A percentile compares a stretch with the other conserved stretches of the same genome.
phyloP scores from a whole-genome alignment of 2,113 vertebrate genomes.

The Gymnogyps californianus region DNA sequence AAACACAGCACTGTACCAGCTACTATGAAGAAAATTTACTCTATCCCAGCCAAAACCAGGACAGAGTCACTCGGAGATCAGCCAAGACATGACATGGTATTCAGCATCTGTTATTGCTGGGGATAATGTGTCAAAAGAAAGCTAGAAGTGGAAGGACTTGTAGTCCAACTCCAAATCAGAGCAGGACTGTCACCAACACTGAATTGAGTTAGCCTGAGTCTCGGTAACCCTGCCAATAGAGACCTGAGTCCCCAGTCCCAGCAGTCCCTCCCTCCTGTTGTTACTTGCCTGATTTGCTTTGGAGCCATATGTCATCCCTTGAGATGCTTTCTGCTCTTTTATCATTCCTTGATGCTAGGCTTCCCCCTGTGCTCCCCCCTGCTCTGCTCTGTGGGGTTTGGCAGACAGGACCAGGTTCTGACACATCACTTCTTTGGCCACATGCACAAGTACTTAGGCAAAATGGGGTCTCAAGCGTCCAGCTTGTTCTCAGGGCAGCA shows the following conservation, averaged over 20 bases:
- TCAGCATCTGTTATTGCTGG: background rate
- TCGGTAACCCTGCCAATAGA: background rate
- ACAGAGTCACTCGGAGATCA: background rate
- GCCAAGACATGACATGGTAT: background rate
- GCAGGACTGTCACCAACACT: background rate
- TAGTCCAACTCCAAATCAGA: background rate
- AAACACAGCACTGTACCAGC: too few relatives aligned
- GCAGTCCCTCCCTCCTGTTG: background rate
- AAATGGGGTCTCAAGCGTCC: background rate
- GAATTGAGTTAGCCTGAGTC: background rate
- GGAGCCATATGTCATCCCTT: background rate
- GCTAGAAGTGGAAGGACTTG: background rate
- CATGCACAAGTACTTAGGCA: background rate
- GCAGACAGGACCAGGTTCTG: background rate
- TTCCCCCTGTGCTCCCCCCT: background rate
- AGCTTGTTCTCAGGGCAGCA: background rate
- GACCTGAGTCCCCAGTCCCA: background rate
- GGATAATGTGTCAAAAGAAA: background rate
- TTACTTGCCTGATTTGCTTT: background rate
- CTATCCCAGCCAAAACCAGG: too few relatives aligned
- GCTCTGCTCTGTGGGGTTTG: background rate
- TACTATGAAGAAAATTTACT: too few relatives aligned
- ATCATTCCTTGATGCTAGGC: background rate
- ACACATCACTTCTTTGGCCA: background rate
- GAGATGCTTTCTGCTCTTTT: background rate